Evolutionary conservation across 2,888 invertebrate genomes (phyloP), one percentile per base, ranked within the genome.

Genomic region (Sphinx pinastri): DNA sequence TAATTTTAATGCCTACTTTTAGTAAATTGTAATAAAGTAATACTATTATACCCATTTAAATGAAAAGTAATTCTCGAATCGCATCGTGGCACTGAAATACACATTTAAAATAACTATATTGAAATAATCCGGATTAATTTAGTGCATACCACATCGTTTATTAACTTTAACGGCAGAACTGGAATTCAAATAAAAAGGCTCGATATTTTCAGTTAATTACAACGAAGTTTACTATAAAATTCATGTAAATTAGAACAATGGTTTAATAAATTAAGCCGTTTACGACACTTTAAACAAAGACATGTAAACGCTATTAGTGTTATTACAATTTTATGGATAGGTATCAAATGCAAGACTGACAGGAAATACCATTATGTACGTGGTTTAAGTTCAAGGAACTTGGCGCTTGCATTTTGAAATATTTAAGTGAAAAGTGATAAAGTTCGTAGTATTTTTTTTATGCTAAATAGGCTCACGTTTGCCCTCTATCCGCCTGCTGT

Each of bases 261-360:
- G 82, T 78, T 83, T 83, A 81, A 89, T 89, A 88, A 89, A 90
- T 90, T 85, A 87, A 79, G 73, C 70, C 69, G 73, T 91, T 92
- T 90, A 92, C 85, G 88, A 88, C 86, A 84, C 82, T 89, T 90
- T 88, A 91, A 88, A 91, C 88, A 88, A 88, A 88, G 86, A 91
- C 92, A 92, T 87, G 90, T 85, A 84, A 92, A 91, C 79, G 83
- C 91, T 89, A 92, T 92, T 92, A 92, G 88, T 84, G 85, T 86
- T 92, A 92, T 92, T 90, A 90, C 86, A 85, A 76, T 89, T 91
- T 90, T 90, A 89, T 88, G 81, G 80, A 80, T 85, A 88, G 85
- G 86, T 87, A 84, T 85, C 81, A 84, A 84, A 85, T 79, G 81
- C 76, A 75, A 76, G 84, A 83, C 84, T 82, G 83, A 84, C 82